phyloP scores from a whole-genome alignment of 1,140 invertebrate species.

The Drosophila malerkotliana region DNA sequence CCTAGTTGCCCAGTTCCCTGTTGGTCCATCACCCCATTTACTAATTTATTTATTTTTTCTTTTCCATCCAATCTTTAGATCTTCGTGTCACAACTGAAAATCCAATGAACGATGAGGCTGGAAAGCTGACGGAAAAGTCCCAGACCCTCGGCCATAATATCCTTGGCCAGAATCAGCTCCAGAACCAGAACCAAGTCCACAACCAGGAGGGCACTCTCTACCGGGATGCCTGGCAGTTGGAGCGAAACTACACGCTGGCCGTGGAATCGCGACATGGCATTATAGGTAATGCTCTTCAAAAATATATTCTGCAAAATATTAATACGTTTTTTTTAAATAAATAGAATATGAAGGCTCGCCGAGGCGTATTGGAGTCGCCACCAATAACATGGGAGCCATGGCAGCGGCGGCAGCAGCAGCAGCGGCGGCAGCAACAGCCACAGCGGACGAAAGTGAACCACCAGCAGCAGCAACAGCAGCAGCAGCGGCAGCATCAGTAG shows the following conservation, averaged over 20 bases:
- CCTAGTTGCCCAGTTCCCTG: background rate
- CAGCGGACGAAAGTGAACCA: constrained; percentile 69
- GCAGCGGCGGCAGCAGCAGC: constrained; percentile 16
- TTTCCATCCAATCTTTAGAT: constrained; percentile 39
- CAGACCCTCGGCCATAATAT: constrained; percentile 22
- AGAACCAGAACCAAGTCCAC: constrained; percentile 17
- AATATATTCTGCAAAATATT: background rate
- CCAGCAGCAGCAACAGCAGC: constrained; percentile 39
- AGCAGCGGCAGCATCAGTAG: constrained; percentile 16
- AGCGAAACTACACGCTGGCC: constrained; percentile 76
- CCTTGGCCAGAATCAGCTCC: constrained; percentile 36
- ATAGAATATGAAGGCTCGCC: constrained; percentile 96
- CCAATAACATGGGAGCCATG: constrained; percentile 34
- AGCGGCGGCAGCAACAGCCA: constrained; percentile 21
- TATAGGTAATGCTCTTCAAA: constrained; percentile 54
- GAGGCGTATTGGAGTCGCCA: constrained; percentile 89
- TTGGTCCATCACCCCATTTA: background rate
- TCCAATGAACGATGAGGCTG: constrained; percentile 29
- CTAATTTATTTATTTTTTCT: too few species aligned
- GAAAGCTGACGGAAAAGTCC: constrained; percentile 30
- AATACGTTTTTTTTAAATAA: background rate
- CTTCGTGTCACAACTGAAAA: constrained; percentile 75
- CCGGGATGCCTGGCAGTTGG: constrained; percentile 68
- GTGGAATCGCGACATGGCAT: constrained; percentile 79
- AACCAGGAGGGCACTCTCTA: constrained; percentile 44